These are phyloP conservation scores for Calypte anna DNA, from an alignment of 2,113 vertebrate genomes.

Conservation along the genomic window DNA sequence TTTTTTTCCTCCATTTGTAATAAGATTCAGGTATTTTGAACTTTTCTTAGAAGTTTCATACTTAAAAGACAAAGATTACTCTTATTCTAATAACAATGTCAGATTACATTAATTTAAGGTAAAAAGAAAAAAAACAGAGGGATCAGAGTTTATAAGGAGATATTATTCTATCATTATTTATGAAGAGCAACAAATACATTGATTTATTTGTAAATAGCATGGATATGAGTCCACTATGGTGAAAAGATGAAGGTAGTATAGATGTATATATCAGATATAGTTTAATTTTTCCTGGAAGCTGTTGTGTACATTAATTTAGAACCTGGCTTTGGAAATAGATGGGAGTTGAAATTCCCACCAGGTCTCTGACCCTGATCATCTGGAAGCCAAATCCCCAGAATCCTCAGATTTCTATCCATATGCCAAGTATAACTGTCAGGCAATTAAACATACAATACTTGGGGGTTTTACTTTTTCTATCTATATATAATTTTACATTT, in stretches of 20 bases:
- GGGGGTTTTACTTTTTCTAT: neutral
- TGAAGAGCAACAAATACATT: neutral
- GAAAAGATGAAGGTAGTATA: neutral
- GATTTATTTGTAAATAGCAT: neutral
- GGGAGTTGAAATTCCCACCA: neutral
- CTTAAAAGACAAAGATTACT: neutral
- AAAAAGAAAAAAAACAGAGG: neutral
- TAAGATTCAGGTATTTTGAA: neutral
- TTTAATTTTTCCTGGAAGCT: neutral
- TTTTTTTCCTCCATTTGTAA: neutral
- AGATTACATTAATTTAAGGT: neutral
- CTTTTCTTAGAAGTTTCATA: neutral
- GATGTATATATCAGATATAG: neutral
- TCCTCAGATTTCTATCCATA: neutral
- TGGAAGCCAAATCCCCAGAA: neutral
- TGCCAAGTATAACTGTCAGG: neutral
- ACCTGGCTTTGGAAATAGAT: neutral
- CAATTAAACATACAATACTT: neutral
- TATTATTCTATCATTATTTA: neutral
- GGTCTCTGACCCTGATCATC: neutral
- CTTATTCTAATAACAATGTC: neutral
- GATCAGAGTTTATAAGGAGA: neutral
- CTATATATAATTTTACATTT: neutral
- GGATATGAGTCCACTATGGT: neutral
- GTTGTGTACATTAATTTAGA: neutral